Evolutionary conservation across 2,113 vertebrate genomes (phyloP).

Genomic region (Casuarius casuarius): DNA sequence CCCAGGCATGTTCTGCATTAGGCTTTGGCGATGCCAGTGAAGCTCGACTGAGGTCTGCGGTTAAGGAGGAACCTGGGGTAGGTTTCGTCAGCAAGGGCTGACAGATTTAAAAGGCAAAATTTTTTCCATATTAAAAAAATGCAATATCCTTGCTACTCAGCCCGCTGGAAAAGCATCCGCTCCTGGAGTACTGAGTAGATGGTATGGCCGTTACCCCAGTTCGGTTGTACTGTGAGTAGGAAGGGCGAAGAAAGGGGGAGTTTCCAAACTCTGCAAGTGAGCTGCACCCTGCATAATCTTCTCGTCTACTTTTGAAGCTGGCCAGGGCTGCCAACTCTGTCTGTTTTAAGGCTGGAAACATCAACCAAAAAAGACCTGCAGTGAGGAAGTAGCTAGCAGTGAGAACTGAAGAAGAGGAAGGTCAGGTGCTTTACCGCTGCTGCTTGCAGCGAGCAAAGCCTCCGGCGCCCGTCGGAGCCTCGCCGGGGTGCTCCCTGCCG

Average conservation of each 20-base stretch:
- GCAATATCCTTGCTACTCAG: not conserved
- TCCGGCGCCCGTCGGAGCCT: fast-evolving
- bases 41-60: not conserved
- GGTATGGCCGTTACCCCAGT: not conserved
- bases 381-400: conserved; percentile 3
- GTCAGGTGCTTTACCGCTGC: not conserved
- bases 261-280: not conserved
- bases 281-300: not conserved
- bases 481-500: not conserved
- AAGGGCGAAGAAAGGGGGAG: not conserved
- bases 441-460: fast-evolving
- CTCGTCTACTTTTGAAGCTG: fast-evolving
- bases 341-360: conserved; percentile 37
- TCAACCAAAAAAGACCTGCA: not conserved
- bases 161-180: not conserved
- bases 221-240: not conserved
- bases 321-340: not conserved
- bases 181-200: not conserved
- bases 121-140: not conserved
- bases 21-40: fast-evolving
- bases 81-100: not conserved
- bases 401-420: not conserved
- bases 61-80: too few relatives aligned
- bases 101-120: not conserved
- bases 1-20: not conserved